phyloP scores from a whole-genome alignment of 2,797 vertebrate species.

The Xenops minutus region DNA sequence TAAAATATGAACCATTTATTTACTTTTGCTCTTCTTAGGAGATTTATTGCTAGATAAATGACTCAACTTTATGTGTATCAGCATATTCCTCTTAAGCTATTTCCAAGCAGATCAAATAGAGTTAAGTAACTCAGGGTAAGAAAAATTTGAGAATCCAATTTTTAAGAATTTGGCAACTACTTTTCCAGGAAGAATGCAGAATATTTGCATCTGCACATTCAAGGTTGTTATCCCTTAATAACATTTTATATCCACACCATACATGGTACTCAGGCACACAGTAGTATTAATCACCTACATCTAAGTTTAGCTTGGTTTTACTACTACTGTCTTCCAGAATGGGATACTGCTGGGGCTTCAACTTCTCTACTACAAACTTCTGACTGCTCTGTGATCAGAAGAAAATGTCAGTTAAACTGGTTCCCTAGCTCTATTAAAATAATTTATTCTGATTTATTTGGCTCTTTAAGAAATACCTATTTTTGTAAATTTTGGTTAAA shows the following conservation, averaged over 20 bases:
- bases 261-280: rapidly evolving
- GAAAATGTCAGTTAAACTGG: not conserved
- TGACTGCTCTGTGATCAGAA: not conserved
- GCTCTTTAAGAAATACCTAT: not conserved
- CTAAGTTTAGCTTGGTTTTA: not conserved
- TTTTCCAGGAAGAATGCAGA: not conserved
- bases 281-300: not conserved
- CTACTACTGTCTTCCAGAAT: not conserved
- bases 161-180: not conserved
- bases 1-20: not conserved
- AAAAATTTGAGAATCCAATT: not conserved
- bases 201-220: not conserved
- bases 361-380: not conserved
- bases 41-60: not conserved
- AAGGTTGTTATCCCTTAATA: not conserved
- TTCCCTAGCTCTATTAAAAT: not conserved
- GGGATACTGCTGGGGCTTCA: not conserved
- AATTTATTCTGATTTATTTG: not conserved
- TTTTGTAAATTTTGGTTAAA: not conserved
- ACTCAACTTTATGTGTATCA: not conserved
- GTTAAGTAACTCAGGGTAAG: not conserved
- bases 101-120: not conserved
- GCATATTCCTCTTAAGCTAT: not conserved
- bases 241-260: not conserved
- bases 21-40: not conserved